Conservation (phyloP, 2,113 vertebrate species). For the Ahaetulla prasina region DNA sequence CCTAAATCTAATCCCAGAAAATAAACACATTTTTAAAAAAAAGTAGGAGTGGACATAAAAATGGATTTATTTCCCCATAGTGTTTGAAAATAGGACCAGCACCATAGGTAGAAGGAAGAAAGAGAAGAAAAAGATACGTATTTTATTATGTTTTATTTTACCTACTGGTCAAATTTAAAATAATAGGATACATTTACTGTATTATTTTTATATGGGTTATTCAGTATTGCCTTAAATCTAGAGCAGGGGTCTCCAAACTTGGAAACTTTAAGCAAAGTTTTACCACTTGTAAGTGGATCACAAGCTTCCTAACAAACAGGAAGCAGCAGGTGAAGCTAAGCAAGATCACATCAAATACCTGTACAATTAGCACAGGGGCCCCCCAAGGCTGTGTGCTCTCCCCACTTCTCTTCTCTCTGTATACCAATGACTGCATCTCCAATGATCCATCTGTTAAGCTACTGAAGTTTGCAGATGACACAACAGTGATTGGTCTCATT, state of each 20-base stretch:
- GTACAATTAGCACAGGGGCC: no score
- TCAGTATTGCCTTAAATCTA: neutral
- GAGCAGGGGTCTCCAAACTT: neutral
- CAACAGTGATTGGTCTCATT: no score
- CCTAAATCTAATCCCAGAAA: neutral
- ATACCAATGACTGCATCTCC: no score
- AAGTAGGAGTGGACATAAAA: neutral
- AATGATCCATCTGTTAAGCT: no score
- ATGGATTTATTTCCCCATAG: neutral
- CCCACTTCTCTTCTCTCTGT: no score
- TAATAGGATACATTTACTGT: neutral
- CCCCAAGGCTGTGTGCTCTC: no score
- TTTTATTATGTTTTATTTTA: neutral
- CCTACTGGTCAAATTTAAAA: neutral
- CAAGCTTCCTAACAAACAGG: no score
- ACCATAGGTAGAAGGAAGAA: neutral
- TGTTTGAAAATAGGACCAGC: neutral
- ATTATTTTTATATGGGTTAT: neutral
- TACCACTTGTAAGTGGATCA: no score
- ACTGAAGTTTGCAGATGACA: no score
- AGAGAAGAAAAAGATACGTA: neutral
- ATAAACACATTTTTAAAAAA: neutral
- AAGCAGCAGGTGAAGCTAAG: no score
- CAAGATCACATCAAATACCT: no score
- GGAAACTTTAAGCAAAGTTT: no score